Evolutionary conservation across 2,797 vertebrate species (phyloP).

Genomic region (Sus cebifrons): DNA sequence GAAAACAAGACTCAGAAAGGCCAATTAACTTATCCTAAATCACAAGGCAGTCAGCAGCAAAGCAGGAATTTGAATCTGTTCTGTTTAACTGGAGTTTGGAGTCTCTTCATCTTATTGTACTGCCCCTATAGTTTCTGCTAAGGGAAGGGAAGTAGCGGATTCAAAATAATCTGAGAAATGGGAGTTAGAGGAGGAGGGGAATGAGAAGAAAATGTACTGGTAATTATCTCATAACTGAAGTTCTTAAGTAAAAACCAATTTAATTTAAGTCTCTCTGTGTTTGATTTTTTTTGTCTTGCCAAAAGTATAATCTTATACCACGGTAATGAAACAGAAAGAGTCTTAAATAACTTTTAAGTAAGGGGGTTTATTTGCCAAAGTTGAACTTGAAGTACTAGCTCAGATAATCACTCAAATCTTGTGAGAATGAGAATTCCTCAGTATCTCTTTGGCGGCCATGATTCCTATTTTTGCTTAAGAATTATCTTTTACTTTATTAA

Average conservation of each 20-base stretch:
- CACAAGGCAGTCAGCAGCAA: neutral
- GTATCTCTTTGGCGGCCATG: slow-evolving; percentile 6
- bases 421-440: neutral
- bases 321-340: slow-evolving; percentile 34
- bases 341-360: slow-evolving; percentile 52
- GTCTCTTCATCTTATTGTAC: too few species aligned
- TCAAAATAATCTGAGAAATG: neutral
- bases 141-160: neutral
- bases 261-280: neutral
- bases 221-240: neutral
- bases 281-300: neutral
- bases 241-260: slow-evolving; percentile 25
- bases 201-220: neutral
- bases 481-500: slow-evolving; percentile 62
- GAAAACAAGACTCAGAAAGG: neutral
- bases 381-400: slow-evolving; percentile 5
- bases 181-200: too few species aligned
- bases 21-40: neutral
- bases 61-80: neutral
- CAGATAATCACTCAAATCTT: slow-evolving; percentile 8
- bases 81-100: neutral
- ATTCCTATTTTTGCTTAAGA: slow-evolving; percentile 39
- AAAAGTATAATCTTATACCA: slow-evolving; percentile 40
- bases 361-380: slow-evolving; percentile 10
- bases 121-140: neutral